Base-by-base conservation (phyloP, 92 coral and sea anemone genomes). In the Umimayanthus kanabou region DNA sequence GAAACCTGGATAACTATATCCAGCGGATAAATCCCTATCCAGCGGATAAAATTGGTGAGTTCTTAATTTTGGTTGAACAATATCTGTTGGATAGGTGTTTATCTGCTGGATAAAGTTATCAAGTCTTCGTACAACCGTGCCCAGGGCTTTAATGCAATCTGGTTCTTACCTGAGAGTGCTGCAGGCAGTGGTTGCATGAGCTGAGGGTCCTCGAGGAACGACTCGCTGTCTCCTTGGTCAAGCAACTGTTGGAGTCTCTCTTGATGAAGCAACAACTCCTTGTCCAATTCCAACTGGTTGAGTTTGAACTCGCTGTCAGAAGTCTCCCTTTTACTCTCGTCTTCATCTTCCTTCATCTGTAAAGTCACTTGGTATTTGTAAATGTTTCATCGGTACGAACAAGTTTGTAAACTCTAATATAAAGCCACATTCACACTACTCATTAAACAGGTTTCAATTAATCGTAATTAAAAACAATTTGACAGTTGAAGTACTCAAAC, bases 241-340 rank as follows among this genome's bases (percentile, higher is more conserved):
- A 97, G 88, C 49, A 95, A 90, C 80, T 94, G 92, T 82, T 95
- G 94, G 22, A 95, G 93, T 88, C 96, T 89, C 69, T 97, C 98
- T 76, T 95, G 99, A 81, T 97, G 99, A 28, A 97, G 93, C 77
- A 91, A 94, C 49, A 97, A 92, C 43, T 97, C 99, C 86, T 94
- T 90, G 85, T 97, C 99, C 66, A 97, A 88, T 23, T 92, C 97
- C 70, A 95, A 75, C 61, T 93, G 97, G 84, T 93, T 93, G 43
- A 94, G 84, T 80, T 94, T 93, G 75, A 92, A 90, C 47, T 93
- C 94, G 40, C 93, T 93, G 84, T 94, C 98, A 81, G 94, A 77
- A 65, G 91, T 90, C 73, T 92, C 95, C 79, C 94, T 94, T 39
- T 92, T 93, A 69, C 85, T 88, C 37, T 88, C 92, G 77, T 91